Evolutionary conservation across 2,888 invertebrate genomes (phyloP).

Genomic region (Troilus luridus): DNA sequence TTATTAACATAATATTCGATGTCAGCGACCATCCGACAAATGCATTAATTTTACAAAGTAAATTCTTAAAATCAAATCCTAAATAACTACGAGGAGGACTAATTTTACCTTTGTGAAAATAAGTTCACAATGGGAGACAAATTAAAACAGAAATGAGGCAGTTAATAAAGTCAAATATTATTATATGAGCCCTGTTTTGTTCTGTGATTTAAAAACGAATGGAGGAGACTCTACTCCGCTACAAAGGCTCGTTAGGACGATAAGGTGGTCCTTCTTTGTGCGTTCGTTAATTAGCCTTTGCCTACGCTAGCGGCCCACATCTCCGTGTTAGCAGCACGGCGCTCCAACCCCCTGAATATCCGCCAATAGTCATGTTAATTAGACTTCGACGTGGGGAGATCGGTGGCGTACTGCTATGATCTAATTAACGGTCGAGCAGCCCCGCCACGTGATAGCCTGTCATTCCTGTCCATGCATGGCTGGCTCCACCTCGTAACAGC

Average conservation of each 20-base stretch:
- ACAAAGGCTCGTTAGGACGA: constrained; percentile 11
- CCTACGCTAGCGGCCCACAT: background rate
- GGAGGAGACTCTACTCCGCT: background rate
- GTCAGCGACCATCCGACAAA: no score
- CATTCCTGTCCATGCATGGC: background rate
- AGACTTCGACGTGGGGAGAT: background rate
- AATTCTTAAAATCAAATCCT: background rate
- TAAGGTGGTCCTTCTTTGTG: background rate
- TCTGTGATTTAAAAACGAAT: constrained; percentile 4
- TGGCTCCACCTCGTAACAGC: background rate
- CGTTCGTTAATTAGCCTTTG: background rate
- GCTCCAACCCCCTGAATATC: background rate
- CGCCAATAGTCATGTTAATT: background rate
- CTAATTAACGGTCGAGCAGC: constrained; percentile 1
- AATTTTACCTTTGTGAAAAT: background rate
- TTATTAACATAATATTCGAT: no score
- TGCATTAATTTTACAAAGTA: background rate
- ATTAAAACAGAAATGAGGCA: background rate
- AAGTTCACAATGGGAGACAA: background rate
- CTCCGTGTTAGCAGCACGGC: background rate
- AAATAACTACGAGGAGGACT: background rate
- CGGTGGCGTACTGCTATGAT: background rate
- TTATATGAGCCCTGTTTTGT: background rate
- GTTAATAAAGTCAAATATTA: background rate
- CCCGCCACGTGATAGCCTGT: background rate